Percentiles rank a stretch among this genome's conserved stretches.
Conservation (phyloP, 2,888 invertebrate species). For the Cerastis rubricosa region DNA sequence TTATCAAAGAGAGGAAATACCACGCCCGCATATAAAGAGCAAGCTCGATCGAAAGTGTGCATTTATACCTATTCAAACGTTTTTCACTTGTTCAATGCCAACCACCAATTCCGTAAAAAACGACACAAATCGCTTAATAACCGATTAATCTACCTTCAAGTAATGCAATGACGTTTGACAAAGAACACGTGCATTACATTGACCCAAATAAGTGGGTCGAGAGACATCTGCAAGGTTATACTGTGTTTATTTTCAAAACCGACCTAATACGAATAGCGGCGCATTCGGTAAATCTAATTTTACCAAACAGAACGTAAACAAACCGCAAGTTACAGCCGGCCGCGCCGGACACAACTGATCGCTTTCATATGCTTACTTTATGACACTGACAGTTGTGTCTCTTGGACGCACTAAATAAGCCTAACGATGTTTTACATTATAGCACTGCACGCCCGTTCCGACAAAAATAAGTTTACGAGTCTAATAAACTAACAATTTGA, state of each 20-base stretch:
- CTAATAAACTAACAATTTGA: slow-evolving; percentile 70
- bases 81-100: slow-evolving; percentile 59
- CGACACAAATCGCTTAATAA: slow-evolving; percentile 56
- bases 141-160: slow-evolving; percentile 68
- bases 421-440: slow-evolving; percentile 77
- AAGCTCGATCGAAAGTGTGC: slow-evolving; percentile 37
- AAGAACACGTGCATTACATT: slow-evolving; percentile 87
- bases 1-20: slow-evolving; percentile 28
- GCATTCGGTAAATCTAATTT: slow-evolving; percentile 87
- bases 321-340: slow-evolving; percentile 82
- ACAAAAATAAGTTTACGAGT: slow-evolving; percentile 84
- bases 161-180: slow-evolving; percentile 79
- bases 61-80: slow-evolving; percentile 20
- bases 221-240: slow-evolving; percentile 87
- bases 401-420: slow-evolving; percentile 79
- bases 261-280: slow-evolving; percentile 87
- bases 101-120: slow-evolving; percentile 48
- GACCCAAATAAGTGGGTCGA: slow-evolving; percentile 87
- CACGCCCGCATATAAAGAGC: slow-evolving; percentile 33
- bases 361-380: slow-evolving; percentile 81
- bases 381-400: slow-evolving; percentile 80
- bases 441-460: slow-evolving; percentile 71
- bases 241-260: slow-evolving; percentile 89
- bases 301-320: slow-evolving; percentile 89
- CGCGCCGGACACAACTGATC: slow-evolving; percentile 74